Evolutionary conservation across 23 tunicate species (phyloP).

Genomic region (Oikopleura albicans): DNA sequence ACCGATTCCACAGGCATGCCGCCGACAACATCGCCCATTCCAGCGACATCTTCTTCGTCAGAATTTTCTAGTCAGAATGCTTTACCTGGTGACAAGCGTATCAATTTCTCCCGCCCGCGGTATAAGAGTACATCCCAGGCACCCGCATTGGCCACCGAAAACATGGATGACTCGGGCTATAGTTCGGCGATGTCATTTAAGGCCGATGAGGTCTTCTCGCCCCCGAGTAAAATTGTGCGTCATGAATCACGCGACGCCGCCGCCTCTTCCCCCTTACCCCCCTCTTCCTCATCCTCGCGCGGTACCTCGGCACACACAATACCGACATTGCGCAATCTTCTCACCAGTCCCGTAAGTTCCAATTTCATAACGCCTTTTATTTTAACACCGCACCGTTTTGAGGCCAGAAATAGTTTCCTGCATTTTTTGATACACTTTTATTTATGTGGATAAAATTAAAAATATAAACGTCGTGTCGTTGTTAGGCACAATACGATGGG

Average conservation of each 20-base stretch:
- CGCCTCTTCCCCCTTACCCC: background rate
- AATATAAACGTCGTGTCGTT: too few relatives aligned
- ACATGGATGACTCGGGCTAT: background rate
- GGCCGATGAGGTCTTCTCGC: background rate
- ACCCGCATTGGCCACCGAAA: background rate
- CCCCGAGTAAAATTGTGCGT: background rate
- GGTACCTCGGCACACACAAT: background rate
- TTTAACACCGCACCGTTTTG: too few relatives aligned
- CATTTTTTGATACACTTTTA: too few relatives aligned
- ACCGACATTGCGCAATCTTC: background rate
- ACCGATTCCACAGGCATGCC: background rate
- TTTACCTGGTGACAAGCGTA: too few relatives aligned
- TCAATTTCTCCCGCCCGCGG: background rate
- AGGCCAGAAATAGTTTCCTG: too few relatives aligned
- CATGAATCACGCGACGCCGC: background rate
- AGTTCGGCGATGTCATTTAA: background rate
- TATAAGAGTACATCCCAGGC: background rate
- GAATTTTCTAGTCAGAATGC: too few relatives aligned
- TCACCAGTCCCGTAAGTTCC: constrained; percentile 4
- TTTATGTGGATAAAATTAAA: too few relatives aligned
- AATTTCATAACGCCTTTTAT: background rate
- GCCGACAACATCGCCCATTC: too few relatives aligned
- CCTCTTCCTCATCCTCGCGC: background rate
- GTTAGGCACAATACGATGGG: too few relatives aligned
- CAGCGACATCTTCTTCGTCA: background rate